phyloP scores from a whole-genome alignment of 2,113 vertebrate genomes.

The Caranx melampygus region DNA sequence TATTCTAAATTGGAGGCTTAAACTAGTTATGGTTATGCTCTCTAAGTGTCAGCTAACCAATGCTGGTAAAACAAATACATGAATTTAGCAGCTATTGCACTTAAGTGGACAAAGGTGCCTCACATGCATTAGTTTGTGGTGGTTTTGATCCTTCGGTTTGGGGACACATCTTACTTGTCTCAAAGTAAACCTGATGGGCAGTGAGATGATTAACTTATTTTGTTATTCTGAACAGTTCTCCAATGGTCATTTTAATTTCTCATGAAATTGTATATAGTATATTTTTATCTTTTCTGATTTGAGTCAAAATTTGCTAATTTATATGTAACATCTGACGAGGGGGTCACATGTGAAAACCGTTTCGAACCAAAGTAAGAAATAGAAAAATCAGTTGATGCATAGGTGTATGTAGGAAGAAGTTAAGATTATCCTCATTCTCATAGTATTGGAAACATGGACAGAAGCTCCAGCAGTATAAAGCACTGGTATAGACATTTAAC shows the following conservation, averaged over 20 bases:
- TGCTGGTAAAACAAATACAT: not conserved
- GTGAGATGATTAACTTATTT: not conserved
- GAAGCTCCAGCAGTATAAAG: not conserved
- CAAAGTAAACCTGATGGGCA: not conserved
- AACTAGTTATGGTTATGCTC: not conserved
- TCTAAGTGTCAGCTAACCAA: not conserved
- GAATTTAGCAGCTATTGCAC: not conserved
- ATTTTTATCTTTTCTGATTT: not conserved
- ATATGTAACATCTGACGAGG: not conserved
- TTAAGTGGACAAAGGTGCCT: not conserved
- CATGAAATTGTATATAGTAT: not conserved
- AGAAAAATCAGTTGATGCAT: too few relatives aligned
- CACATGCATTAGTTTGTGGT: not conserved
- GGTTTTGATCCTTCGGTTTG: not conserved
- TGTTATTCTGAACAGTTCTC: not conserved
- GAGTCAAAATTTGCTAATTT: not conserved
- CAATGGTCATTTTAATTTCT: not conserved
- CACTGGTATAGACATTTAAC: slow-evolving; percentile 7
- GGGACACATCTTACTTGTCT: not conserved
- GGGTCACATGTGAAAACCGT: not conserved
- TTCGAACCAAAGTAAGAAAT: not conserved
- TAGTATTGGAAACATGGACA: slow-evolving; percentile 10
- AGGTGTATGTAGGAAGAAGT: not conserved
- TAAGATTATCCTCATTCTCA: not conserved
- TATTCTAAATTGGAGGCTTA: not conserved